These are phyloP conservation scores for Psittacus erithacus DNA, from an alignment of 2,113 vertebrate species.

Conservation along the genomic window DNA sequence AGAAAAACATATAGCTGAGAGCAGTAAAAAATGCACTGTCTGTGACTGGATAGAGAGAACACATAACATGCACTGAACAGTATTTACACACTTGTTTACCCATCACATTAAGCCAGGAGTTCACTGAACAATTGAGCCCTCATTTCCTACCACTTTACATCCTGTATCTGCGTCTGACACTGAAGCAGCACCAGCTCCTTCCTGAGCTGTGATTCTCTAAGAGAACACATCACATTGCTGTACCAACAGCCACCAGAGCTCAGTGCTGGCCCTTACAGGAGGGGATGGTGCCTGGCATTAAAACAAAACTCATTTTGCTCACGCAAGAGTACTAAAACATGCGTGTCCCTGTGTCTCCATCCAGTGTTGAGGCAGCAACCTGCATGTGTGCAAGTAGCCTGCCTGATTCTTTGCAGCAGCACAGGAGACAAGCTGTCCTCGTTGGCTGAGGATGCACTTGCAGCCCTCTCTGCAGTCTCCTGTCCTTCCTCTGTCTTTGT, in stretches of 20 bases:
- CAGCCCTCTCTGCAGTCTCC: neutral
- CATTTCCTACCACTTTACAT: neutral
- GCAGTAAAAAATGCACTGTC: neutral
- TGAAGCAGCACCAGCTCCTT: neutral
- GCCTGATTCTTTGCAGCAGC: rapidly evolving
- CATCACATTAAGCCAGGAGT: neutral
- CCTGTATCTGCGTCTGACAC: neutral
- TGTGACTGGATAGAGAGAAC: neutral
- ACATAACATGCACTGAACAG: rapidly evolving
- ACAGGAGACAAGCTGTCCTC: neutral
- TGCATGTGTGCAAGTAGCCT: rapidly evolving
- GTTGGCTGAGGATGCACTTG: neutral
- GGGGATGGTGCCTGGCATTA: neutral
- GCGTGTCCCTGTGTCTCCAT: neutral
- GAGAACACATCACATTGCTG: neutral
- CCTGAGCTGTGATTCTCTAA: neutral
- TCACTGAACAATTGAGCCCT: neutral
- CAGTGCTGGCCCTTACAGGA: neutral
- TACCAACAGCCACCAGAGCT: neutral
- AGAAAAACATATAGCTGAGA: neutral
- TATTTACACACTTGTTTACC: neutral
- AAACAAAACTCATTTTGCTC: neutral
- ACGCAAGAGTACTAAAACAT: neutral
- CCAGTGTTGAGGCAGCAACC: neutral
- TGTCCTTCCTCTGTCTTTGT: neutral